Conservation (phyloP, 1,140 invertebrate species). For the Triops cancriformis region DNA sequence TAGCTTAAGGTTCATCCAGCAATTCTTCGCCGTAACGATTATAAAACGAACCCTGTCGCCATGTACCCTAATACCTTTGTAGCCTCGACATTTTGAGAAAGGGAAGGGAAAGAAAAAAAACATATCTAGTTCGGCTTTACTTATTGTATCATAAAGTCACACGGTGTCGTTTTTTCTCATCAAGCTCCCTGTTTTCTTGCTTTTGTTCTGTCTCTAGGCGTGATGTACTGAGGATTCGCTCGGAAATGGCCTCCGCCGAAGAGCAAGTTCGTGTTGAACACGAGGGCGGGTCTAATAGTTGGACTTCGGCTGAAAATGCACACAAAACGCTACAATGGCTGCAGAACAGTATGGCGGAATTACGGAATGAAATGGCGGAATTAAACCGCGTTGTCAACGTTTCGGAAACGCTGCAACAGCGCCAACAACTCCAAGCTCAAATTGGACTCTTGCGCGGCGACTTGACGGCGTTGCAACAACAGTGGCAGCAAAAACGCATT, state of each 20-base stretch:
- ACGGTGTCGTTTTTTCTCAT: conserved; percentile 9
- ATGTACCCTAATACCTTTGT: neutral
- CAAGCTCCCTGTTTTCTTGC: conserved; percentile 9
- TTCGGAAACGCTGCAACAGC: conserved; percentile 21
- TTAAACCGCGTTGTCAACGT: conserved; percentile 26
- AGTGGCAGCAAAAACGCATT: conserved; percentile 13
- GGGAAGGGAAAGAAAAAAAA: neutral
- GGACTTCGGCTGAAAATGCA: conserved; percentile 23
- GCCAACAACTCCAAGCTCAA: conserved; percentile 21
- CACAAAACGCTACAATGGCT: conserved; percentile 29
- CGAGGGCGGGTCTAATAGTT: conserved; percentile 3
- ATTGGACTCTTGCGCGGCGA: conserved; percentile 16
- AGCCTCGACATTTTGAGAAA: no score
- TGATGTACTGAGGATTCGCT: neutral
- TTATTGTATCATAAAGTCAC: neutral
- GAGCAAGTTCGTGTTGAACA: neutral
- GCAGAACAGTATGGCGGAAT: conserved; percentile 25
- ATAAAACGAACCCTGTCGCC: neutral
- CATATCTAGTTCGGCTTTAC: neutral
- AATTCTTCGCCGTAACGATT: neutral
- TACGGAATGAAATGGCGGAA: conserved; percentile 23
- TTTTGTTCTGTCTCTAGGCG: neutral
- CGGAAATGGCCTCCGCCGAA: conserved; percentile 2
- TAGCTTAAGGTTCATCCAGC: neutral
- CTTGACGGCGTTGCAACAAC: conserved; percentile 1